Conservation (phyloP, 2,888 invertebrate species). For the Sabatieria punctata region DNA sequence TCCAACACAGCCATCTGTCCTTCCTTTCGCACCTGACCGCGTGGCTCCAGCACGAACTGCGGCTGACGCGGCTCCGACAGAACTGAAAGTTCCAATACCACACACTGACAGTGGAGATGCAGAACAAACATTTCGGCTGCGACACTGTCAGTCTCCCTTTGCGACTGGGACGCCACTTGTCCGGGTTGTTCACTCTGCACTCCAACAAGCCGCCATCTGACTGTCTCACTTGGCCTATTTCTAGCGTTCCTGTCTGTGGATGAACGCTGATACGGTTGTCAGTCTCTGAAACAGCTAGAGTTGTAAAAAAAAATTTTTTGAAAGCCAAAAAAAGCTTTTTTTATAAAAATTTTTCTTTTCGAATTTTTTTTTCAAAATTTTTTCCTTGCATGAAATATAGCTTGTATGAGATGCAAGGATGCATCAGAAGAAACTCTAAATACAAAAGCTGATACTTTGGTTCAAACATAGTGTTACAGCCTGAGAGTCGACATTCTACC, state of each 20-base stretch:
- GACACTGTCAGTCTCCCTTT: conserved; percentile 17
- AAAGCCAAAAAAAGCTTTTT: too few relatives aligned
- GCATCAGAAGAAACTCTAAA: too few relatives aligned
- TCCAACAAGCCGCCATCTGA: conserved; percentile 68
- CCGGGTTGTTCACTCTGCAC: conserved; percentile 53
- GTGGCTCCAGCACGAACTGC: conserved; percentile 61
- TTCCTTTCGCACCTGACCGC: conserved; percentile 55
- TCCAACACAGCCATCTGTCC: conserved; percentile 69
- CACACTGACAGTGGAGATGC: background rate
- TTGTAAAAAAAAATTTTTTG: conserved; percentile 14
- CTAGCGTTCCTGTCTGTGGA: conserved; percentile 69
- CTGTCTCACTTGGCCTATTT: conserved; percentile 59
- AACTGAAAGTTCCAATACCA: too few relatives aligned
- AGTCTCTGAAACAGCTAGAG: too few relatives aligned
- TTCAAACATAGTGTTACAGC: too few relatives aligned
- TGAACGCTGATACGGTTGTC: conserved; percentile 40
- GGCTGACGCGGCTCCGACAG: conserved; percentile 37
- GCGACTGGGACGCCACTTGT: conserved; percentile 47
- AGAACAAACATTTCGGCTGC: background rate
- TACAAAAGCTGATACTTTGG: too few relatives aligned
- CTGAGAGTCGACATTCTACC: too few relatives aligned
- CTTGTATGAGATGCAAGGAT: too few relatives aligned
- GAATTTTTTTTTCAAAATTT: too few relatives aligned
- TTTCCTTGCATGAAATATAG: too few relatives aligned
- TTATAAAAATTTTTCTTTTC: too few relatives aligned